Percentiles rank a stretch among this genome's conserved stretches.
Conservation (phyloP, 2,113 vertebrate species). For the rabbit (Oryctolagus cuniculus) region mOryCun1.1 NC_091439.1:102134501-102135000, state of each 20-base stretch:
- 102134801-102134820: background rate
- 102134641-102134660: conserved; percentile 22
- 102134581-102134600: conserved; percentile 70
- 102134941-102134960: conserved; percentile 5
- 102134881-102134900: background rate
- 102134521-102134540: conserved; percentile 58
- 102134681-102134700: background rate
- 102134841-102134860: background rate
- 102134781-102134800: background rate
- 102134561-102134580: conserved; percentile 70
- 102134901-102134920: background rate
- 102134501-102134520: conserved; percentile 59
- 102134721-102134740: background rate
- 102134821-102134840: conserved; percentile 36
- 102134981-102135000: background rate
- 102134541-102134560: conserved; percentile 60
- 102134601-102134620: conserved; percentile 59
- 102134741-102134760: background rate
- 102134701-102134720: conserved; percentile 8
- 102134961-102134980: background rate
- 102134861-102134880: background rate
- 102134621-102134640: conserved; percentile 60
- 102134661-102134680: conserved; percentile 12
- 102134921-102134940: background rate
- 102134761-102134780: background rate